Conservation (phyloP, 2,797 vertebrate genomes). For the Parauchenoglanis ngamensis region DNA sequence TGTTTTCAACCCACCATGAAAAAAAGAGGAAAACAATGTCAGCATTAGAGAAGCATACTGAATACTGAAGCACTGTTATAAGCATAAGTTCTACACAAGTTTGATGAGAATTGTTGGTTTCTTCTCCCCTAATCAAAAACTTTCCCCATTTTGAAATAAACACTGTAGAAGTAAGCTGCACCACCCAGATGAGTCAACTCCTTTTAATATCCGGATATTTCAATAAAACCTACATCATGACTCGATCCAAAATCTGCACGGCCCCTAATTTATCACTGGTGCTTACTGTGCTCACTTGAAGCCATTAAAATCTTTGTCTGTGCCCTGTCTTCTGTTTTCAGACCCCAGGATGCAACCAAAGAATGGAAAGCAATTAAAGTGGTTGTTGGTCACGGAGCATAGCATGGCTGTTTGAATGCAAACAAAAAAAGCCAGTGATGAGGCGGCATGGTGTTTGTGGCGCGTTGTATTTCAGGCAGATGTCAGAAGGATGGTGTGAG, state of each 20-base stretch:
- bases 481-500: slow-evolving; percentile 45
- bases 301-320: neutral
- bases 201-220: neutral
- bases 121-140: neutral
- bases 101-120: neutral
- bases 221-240: neutral
- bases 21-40: neutral
- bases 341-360: slow-evolving; percentile 58
- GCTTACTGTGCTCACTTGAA: neutral
- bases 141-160: neutral
- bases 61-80: neutral
- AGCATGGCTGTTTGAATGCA: slow-evolving; percentile 68
- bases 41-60: neutral
- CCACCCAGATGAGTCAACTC: neutral
- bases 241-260: neutral
- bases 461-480: slow-evolving; percentile 59
- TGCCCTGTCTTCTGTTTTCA: neutral
- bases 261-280: neutral
- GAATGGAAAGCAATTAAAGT: slow-evolving; percentile 73
- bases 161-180: neutral
- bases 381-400: slow-evolving; percentile 63
- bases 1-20: slow-evolving; percentile 18
- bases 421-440: slow-evolving; percentile 64
- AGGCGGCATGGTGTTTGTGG: slow-evolving; percentile 65
- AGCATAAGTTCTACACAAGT: slow-evolving; percentile 7